These are phyloP conservation scores for Apotomis betuletana DNA, from an alignment of 2,888 invertebrate species.

Conservation along the genomic window DNA sequence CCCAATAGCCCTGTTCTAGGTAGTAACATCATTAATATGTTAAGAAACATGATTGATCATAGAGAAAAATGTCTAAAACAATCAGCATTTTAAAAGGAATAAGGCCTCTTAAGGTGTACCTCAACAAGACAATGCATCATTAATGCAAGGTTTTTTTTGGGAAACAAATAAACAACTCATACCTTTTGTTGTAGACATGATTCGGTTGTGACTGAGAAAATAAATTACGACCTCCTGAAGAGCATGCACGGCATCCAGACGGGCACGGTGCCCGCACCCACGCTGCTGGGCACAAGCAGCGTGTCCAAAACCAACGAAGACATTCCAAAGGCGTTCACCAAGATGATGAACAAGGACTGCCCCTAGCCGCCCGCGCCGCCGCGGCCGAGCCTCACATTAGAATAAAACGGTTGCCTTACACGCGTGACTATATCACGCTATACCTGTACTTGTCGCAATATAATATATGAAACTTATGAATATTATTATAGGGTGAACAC, in stretches of 20 bases:
- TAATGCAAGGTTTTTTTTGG: too few relatives aligned
- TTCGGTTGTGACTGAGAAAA: constrained; percentile 93
- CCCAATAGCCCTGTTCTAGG: too few relatives aligned
- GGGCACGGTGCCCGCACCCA: constrained; percentile 88
- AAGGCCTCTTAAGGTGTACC: too few relatives aligned
- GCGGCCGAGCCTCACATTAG: constrained; percentile 17
- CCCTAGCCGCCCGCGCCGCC: constrained; percentile 56
- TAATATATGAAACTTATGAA: background rate
- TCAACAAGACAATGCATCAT: too few relatives aligned
- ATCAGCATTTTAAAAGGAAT: too few relatives aligned
- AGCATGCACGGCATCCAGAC: constrained; percentile 89
- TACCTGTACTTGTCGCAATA: constrained; percentile 9
- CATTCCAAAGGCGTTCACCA: constrained; percentile 90
- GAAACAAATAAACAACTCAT: too few relatives aligned
- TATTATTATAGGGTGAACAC: constrained; percentile 11
- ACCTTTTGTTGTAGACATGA: constrained; percentile 86
- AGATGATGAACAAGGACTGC: constrained; percentile 79
- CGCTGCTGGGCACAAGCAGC: constrained; percentile 88
- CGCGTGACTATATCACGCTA: constrained; percentile 1
- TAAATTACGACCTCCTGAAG: constrained; percentile 95
- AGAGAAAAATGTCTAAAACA: too few relatives aligned
- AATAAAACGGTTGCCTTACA: constrained; percentile 32
- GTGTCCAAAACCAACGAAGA: constrained; percentile 91
- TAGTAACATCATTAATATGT: too few relatives aligned
- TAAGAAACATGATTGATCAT: too few relatives aligned